These are phyloP conservation scores for Charina bottae DNA, from an alignment of 2,113 vertebrate species.

Conservation along the genomic window DNA sequence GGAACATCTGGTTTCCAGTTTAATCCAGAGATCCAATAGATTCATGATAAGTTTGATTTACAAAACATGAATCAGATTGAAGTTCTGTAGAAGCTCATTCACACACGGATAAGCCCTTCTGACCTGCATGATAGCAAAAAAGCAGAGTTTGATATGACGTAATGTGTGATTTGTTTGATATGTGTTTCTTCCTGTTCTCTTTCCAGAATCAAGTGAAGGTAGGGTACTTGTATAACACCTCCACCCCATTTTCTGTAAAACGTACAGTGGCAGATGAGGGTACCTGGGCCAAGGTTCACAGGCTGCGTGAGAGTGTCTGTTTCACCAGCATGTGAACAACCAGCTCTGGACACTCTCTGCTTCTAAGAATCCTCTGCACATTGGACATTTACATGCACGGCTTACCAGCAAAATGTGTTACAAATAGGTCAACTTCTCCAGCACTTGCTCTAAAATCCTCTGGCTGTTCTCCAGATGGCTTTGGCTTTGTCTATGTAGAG, in stretches of 20 bases:
- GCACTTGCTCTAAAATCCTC: constrained; percentile 1
- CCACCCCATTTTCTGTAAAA: not conserved
- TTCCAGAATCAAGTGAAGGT: not conserved
- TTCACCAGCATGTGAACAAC: not conserved
- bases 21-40: not conserved
- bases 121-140: no score
- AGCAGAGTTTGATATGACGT: not conserved
- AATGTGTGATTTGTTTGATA: not conserved
- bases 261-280: not conserved
- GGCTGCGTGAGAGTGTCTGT: not conserved
- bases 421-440: not conserved
- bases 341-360: not conserved
- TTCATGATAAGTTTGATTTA: not conserved
- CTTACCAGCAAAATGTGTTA: not conserved
- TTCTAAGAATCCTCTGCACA: not conserved
- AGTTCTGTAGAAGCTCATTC: not conserved
- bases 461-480: not conserved
- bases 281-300: not conserved
- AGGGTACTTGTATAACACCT: not conserved
- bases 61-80: not conserved
- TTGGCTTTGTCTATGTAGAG: not conserved
- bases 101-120: not conserved
- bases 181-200: not conserved
- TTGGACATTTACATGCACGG: not conserved
- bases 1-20: not conserved